phyloP scores from a whole-genome alignment of 2,797 vertebrate genomes.

The Eulemur rubriventer region DNA sequence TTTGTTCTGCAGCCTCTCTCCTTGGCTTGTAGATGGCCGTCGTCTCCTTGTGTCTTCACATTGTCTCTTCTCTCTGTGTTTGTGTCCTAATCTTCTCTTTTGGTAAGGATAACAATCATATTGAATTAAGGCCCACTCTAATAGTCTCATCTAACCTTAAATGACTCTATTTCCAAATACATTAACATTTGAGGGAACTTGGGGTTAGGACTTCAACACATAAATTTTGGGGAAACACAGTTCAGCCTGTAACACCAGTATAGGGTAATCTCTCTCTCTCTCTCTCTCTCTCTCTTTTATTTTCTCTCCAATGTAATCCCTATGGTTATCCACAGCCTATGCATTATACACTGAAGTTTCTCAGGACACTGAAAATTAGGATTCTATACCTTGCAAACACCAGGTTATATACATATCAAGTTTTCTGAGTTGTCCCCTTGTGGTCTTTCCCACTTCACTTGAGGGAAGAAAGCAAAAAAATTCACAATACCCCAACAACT shows the following conservation, averaged over 20 bases:
- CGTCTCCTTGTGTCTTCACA: not conserved
- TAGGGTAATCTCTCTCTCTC: not conserved
- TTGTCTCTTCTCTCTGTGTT: not conserved
- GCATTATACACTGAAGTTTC: not conserved
- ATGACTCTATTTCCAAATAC: not conserved
- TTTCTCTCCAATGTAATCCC: not conserved
- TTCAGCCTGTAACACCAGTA: not conserved
- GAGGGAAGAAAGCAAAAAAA: not conserved
- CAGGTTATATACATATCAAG: not conserved
- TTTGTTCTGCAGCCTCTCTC: not conserved
- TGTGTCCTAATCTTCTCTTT: not conserved
- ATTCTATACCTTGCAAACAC: not conserved
- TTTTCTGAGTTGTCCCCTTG: not conserved
- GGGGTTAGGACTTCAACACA: not conserved
- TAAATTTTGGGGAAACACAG: not conserved
- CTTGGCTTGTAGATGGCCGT: not conserved
- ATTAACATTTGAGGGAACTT: not conserved
- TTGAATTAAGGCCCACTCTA: not conserved
- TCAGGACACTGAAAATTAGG: not conserved
- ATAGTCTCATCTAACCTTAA: not conserved
- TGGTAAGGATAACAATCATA: not conserved
- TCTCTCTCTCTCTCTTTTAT: not conserved
- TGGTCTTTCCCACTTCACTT: not conserved
- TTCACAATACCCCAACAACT: not conserved
- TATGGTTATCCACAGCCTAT: not conserved